phyloP scores from a whole-genome alignment of 2,888 invertebrate species.

The Pomacea canaliculata region DNA sequence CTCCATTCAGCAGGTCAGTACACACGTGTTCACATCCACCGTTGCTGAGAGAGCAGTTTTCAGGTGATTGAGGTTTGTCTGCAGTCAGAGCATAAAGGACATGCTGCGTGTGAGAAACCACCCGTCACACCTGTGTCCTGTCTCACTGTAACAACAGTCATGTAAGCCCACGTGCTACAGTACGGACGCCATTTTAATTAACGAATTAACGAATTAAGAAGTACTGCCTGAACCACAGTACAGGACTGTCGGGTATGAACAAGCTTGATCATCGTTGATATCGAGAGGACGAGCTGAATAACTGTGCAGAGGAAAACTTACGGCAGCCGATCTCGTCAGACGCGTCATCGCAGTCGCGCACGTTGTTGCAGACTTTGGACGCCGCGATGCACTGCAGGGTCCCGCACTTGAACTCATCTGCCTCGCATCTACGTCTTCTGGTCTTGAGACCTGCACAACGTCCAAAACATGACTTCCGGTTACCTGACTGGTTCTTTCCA shows the following conservation, averaged over 20 bases:
- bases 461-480: too few relatives aligned
- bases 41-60: constrained; percentile 54
- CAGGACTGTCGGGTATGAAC: too few relatives aligned
- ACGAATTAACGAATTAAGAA: too few relatives aligned
- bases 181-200: too few relatives aligned
- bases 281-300: too few relatives aligned
- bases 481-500: too few relatives aligned
- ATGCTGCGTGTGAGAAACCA: background rate
- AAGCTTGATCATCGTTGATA: too few relatives aligned
- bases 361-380: constrained; percentile 57
- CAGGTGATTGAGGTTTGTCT: constrained; percentile 39
- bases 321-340: constrained; percentile 79
- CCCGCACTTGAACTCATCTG: constrained; percentile 87
- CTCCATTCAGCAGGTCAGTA: constrained; percentile 80
- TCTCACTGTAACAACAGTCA: too few relatives aligned
- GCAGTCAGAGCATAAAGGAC: constrained; percentile 7
- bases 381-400: constrained; percentile 73
- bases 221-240: too few relatives aligned
- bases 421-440: constrained; percentile 71
- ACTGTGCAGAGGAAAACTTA: constrained; percentile 67
- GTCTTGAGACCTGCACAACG: constrained; percentile 43
- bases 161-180: too few relatives aligned
- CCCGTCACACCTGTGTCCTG: too few relatives aligned
- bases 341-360: constrained; percentile 63
- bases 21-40: constrained; percentile 95